Evolutionary conservation across 2,113 vertebrate genomes (phyloP).

Genomic region (Vulpes lagopus): DNA sequence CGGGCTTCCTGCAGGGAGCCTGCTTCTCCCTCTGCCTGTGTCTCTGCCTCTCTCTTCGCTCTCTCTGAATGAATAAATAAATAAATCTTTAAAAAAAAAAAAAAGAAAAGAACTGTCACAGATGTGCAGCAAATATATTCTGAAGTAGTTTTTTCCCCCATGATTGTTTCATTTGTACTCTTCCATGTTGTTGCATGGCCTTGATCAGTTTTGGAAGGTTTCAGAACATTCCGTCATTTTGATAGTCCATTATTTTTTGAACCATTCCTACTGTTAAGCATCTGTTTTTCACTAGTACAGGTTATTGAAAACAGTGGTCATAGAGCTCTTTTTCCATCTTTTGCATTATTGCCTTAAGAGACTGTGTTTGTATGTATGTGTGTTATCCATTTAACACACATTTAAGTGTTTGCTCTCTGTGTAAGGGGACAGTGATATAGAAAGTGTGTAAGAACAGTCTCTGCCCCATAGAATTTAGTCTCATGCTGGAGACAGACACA

Average conservation of each 20-base stretch:
- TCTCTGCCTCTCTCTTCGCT: too few relatives aligned
- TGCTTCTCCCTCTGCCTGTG: too few relatives aligned
- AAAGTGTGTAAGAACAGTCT: neutral
- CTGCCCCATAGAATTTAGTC: neutral
- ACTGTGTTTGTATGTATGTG: neutral
- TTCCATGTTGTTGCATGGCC: neutral
- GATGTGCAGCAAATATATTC: neutral
- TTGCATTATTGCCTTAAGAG: neutral
- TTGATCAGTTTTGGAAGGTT: neutral
- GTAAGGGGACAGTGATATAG: neutral
- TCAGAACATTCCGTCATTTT: neutral
- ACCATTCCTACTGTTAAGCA: neutral
- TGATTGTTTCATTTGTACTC: neutral
- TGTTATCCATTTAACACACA: neutral
- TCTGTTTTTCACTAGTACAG: neutral
- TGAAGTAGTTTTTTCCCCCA: neutral
- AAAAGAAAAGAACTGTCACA: neutral
- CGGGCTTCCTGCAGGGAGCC: too few relatives aligned
- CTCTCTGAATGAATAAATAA: too few relatives aligned
- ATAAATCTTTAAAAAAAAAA: neutral
- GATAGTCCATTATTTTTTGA: slow-evolving; percentile 6
- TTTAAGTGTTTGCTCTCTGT: neutral
- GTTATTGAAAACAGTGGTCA: neutral
- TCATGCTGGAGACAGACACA: neutral
- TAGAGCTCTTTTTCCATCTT: neutral